Evolutionary conservation across 2,888 invertebrate genomes (phyloP).

Genomic region (Eutolmus rufibarbis): DNA sequence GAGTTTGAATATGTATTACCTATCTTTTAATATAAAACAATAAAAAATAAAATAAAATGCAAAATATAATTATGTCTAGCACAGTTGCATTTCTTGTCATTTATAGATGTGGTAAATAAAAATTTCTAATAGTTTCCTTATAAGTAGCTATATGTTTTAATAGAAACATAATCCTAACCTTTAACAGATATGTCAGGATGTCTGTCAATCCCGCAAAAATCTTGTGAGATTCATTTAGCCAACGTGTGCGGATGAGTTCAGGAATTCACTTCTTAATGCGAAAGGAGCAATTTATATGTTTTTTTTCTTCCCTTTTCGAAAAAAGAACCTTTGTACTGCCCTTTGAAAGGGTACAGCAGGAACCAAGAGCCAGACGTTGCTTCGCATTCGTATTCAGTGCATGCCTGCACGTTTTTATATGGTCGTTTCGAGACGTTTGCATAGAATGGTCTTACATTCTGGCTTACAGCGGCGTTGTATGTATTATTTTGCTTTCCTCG

Average conservation of each 20-base stretch:
- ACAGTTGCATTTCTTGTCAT: no score
- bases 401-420: neutral
- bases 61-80: no score
- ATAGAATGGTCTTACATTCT: neutral
- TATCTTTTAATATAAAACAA: no score
- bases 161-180: neutral
- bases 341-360: neutral
- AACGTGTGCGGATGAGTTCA: neutral
- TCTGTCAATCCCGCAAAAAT: neutral
- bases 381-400: conserved; percentile 6
- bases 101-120: neutral
- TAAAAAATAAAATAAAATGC: no score
- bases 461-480: neutral
- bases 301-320: neutral
- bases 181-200: neutral
- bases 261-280: neutral
- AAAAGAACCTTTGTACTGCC: neutral
- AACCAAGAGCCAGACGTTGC: neutral
- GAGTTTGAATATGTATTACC: no score
- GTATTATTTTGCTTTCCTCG: neutral
- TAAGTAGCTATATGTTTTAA: neutral
- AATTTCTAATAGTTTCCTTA: neutral
- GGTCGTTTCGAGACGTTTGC: conserved; percentile 10
- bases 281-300: conserved; percentile 2
- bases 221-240: neutral